Percentiles rank a stretch among this genome's conserved stretches.
Conservation (phyloP, 2,797 vertebrate species). For the Carapus acus region DNA sequence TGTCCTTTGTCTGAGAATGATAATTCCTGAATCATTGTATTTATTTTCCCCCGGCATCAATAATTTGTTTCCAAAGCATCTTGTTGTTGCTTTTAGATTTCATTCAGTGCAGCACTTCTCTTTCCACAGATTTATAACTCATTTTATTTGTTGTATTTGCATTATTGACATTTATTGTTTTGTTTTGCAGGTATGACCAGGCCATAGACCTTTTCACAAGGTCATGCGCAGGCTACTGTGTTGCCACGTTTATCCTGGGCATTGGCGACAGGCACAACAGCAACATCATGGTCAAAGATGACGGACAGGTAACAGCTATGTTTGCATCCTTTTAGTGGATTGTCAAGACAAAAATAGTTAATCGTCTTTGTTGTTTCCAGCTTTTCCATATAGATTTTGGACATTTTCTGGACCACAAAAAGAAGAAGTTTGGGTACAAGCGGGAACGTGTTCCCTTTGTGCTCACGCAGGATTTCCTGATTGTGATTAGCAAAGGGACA, state of each 20-base stretch:
- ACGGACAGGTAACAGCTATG: constrained; percentile 73
- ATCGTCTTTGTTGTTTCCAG: constrained; percentile 44
- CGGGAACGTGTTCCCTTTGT: constrained; percentile 81
- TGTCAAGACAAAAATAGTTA: background rate
- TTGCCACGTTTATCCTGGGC: constrained; percentile 82
- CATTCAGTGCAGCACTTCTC: background rate
- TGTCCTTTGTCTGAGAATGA: no score
- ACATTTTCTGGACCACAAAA: constrained; percentile 85
- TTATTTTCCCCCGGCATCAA: no score
- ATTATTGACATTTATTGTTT: background rate
- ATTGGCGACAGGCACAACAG: constrained; percentile 83
- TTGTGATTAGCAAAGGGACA: constrained; percentile 82
- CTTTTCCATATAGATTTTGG: constrained; percentile 85
- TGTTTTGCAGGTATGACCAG: constrained; percentile 72
- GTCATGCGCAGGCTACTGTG: constrained; percentile 82
- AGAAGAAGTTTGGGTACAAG: constrained; percentile 87
- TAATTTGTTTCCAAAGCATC: no score
- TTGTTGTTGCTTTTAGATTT: background rate
- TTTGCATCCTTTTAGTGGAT: background rate
- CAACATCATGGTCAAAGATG: constrained; percentile 86
- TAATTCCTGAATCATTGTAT: no score
- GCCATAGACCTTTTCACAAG: constrained; percentile 81
- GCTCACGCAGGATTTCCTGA: constrained; percentile 81
- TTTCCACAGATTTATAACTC: background rate
- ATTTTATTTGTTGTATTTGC: background rate